These are phyloP conservation scores for Casuarius casuarius DNA, from an alignment of 2,113 vertebrate genomes.

Conservation along the genomic window DNA sequence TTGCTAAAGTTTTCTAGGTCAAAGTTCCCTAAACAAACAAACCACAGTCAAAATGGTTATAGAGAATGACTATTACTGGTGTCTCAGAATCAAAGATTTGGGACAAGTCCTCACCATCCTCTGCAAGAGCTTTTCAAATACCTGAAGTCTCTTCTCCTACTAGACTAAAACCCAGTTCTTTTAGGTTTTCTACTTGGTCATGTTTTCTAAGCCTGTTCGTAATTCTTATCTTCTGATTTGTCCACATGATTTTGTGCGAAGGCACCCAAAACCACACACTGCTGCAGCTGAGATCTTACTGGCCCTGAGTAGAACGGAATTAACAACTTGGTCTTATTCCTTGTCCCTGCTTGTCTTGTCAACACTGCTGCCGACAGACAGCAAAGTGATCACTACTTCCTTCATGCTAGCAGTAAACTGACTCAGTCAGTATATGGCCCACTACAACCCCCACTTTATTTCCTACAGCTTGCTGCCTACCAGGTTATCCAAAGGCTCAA, in stretches of 20 bases:
- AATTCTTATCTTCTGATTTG: not conserved
- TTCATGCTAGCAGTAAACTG: accelerated
- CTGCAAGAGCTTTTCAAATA: not conserved
- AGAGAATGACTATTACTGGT: not conserved
- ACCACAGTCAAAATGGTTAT: not conserved
- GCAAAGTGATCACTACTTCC: accelerated
- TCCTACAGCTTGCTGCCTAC: not conserved
- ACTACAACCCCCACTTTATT: not conserved
- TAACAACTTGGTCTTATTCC: not conserved
- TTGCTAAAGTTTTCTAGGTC: not conserved
- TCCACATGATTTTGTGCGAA: accelerated
- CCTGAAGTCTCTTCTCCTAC: not conserved
- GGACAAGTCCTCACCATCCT: not conserved
- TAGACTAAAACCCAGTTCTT: not conserved
- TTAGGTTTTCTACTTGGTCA: not conserved
- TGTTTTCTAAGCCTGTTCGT: not conserved
- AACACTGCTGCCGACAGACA: not conserved
- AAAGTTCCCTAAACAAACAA: not conserved
- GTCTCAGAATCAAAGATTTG: not conserved
- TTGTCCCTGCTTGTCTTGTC: not conserved
- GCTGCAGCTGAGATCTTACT: not conserved
- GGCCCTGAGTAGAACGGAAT: not conserved
- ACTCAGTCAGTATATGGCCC: no score
- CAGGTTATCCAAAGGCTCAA: not conserved
- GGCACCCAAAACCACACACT: not conserved